A percentile compares a stretch with the other conserved stretches of the same genome.
Conservation (phyloP, 2,888 invertebrate genomes). For the Leucozona laternaria region DNA sequence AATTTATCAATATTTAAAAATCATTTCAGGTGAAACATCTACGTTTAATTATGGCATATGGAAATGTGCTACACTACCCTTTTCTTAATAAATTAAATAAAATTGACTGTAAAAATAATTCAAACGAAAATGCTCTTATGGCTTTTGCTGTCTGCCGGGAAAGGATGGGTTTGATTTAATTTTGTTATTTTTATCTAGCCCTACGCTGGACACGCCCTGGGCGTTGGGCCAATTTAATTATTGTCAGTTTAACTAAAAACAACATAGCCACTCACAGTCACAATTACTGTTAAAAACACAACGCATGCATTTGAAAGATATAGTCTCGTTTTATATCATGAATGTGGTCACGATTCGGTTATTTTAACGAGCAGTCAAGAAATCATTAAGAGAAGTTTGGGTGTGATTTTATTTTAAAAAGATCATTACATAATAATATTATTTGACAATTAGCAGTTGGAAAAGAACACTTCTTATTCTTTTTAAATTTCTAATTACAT, state of each 20-base stretch:
- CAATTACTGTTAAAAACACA: constrained; percentile 27
- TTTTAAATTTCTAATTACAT: too few species aligned
- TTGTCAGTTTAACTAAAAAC: background rate
- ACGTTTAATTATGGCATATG: background rate
- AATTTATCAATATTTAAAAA: background rate
- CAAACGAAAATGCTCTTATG: background rate
- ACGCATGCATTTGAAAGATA: constrained; percentile 33
- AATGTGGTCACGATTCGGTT: constrained; percentile 50
- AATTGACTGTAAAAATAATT: background rate
- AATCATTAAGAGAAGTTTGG: background rate
- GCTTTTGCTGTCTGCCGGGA: background rate
- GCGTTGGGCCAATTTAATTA: constrained; percentile 55
- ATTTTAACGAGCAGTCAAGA: constrained; percentile 17
- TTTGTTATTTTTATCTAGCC: background rate
- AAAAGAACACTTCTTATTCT: too few species aligned
- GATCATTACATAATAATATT: background rate
- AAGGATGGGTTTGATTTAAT: background rate
- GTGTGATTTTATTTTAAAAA: constrained; percentile 10
- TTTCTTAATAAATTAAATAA: background rate
- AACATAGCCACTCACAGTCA: background rate
- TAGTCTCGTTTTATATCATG: constrained; percentile 11
- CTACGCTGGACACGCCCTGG: constrained; percentile 45
- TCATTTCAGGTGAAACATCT: background rate
- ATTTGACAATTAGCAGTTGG: too few species aligned
- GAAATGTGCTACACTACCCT: background rate